phyloP scores from a whole-genome alignment of 2,888 invertebrate genomes.

The Conistra vaccinii region DNA sequence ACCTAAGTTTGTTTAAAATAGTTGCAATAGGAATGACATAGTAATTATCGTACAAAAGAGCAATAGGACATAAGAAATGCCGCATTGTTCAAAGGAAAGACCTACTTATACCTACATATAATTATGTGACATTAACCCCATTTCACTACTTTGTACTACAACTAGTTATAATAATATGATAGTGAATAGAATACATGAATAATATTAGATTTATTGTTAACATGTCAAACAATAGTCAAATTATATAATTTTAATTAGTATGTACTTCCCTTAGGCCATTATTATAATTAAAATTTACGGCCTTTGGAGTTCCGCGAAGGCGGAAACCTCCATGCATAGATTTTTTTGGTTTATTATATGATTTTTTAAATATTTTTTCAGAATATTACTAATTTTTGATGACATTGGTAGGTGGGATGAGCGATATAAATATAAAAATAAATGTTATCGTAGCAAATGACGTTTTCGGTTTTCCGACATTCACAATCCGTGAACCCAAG shows the following conservation, averaged over 20 bases:
- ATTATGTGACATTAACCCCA: constrained; percentile 10
- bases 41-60: constrained; percentile 3
- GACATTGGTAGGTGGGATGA: no score
- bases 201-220: constrained; percentile 4
- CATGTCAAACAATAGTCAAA: constrained; percentile 30
- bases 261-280: constrained; percentile 29
- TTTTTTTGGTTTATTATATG: not conserved
- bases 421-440: not conserved
- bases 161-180: constrained; percentile 14
- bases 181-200: constrained; percentile 10
- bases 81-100: constrained; percentile 1
- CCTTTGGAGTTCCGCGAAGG: not conserved
- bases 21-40: not conserved
- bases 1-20: no score
- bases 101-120: no score
- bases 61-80: not conserved
- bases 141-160: not conserved
- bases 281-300: constrained; percentile 8
- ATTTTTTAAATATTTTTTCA: not conserved
- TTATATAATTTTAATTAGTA: constrained; percentile 48
- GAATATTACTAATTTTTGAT: no score
- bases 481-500: not conserved
- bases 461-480: not conserved
- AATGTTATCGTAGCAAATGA: not conserved
- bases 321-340: not conserved